Percentiles rank a stretch among this genome's conserved stretches.
Evolutionary conservation across 2,113 vertebrate genomes (phyloP).

Genomic region (Apeltes quadracus): DNA sequence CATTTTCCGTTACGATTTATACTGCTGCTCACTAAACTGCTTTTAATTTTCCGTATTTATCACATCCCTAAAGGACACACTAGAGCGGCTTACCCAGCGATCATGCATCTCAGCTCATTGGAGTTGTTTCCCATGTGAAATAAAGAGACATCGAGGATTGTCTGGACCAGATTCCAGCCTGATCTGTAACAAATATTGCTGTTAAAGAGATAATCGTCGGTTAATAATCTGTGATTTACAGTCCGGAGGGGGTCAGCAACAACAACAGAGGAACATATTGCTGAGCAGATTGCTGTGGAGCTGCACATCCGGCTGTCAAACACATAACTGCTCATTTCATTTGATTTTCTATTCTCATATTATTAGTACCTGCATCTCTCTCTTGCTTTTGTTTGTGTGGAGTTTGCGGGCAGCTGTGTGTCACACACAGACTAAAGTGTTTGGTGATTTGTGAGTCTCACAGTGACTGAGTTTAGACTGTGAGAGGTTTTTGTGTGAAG

Average conservation of each 20-base stretch:
- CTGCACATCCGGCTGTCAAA: slow-evolving; percentile 43
- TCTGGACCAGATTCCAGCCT: slow-evolving; percentile 18
- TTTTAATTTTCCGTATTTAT: slow-evolving; percentile 16
- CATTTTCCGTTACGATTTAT: background rate
- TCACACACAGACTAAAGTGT: background rate
- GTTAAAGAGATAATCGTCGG: slow-evolving; percentile 12
- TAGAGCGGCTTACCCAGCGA: slow-evolving; percentile 11
- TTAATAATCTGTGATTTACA: slow-evolving; percentile 55
- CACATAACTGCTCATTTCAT: slow-evolving; percentile 52
- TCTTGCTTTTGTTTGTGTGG: background rate
- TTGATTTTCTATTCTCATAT: slow-evolving; percentile 15
- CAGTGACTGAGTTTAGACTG: background rate
- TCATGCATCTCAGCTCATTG: slow-evolving; percentile 9
- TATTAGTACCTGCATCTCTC: background rate
- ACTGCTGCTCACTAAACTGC: background rate
- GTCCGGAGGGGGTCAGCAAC: background rate
- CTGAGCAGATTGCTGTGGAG: slow-evolving; percentile 57
- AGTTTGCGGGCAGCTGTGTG: slow-evolving; percentile 3
- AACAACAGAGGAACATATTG: slow-evolving; percentile 65
- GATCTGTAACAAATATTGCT: slow-evolving; percentile 38
- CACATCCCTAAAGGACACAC: slow-evolving; percentile 12
- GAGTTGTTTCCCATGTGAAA: slow-evolving; percentile 23
- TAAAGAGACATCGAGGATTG: slow-evolving; percentile 31
- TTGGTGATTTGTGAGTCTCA: background rate
- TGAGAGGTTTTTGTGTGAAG: background rate